Conservation (phyloP, 2,113 vertebrate species). For the Thamnophis sirtalis region DNA sequence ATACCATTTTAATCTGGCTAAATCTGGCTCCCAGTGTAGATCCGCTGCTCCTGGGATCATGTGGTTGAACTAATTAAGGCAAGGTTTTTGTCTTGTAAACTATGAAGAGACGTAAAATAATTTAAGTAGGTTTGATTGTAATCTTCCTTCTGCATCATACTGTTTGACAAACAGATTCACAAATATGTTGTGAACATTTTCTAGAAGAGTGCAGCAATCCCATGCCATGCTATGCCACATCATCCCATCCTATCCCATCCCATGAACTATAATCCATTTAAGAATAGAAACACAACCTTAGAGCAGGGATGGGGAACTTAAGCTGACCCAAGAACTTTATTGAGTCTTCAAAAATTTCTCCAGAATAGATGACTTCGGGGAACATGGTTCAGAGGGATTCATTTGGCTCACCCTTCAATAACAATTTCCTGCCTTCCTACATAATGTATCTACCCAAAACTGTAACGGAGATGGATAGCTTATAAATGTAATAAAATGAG, state of each 20-base stretch:
- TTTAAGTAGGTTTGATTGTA: slow-evolving; percentile 56
- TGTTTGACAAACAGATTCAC: not conserved
- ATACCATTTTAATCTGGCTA: slow-evolving; percentile 60
- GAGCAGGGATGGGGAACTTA: not conserved
- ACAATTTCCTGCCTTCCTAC: not conserved
- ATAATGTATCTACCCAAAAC: not conserved
- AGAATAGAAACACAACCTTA: not conserved
- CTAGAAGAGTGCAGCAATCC: not conserved
- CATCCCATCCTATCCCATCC: too few species aligned
- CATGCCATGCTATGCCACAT: not conserved
- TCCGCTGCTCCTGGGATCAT: slow-evolving; percentile 27
- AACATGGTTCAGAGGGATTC: not conserved
- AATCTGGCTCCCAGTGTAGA: not conserved
- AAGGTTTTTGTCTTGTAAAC: slow-evolving; percentile 50
- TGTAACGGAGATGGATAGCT: not conserved
- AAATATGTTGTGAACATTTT: not conserved
- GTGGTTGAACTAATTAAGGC: not conserved
- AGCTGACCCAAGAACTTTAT: not conserved
- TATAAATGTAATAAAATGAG: not conserved
- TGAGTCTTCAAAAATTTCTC: not conserved
- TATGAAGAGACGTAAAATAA: slow-evolving; percentile 61
- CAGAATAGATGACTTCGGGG: not conserved
- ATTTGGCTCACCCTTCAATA: not conserved
- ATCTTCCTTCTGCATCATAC: not conserved
- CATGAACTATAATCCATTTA: not conserved